Percentiles rank a stretch among this genome's conserved stretches.
phyloP scores from a whole-genome alignment of 1,140 invertebrate genomes.

The Drosophila yakuba region DNA sequence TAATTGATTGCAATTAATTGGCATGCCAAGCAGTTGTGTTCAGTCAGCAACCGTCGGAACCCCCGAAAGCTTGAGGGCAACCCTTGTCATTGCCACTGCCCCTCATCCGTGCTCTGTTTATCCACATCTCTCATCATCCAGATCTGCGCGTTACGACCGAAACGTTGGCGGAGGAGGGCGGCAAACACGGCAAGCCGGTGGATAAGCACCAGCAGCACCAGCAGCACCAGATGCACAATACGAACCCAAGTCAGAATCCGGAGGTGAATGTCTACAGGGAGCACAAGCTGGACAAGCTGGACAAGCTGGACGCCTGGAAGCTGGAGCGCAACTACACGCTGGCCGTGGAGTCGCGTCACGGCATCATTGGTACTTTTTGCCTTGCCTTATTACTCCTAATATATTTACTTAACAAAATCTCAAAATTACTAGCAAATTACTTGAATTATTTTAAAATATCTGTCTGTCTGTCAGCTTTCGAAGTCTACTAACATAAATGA shows the following conservation, averaged over 20 bases:
- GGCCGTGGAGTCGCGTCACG: conserved; percentile 76
- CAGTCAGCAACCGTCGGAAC: neutral
- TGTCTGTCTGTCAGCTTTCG: neutral
- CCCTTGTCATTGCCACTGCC: conserved; percentile 16
- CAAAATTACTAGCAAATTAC: neutral
- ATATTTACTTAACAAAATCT: neutral
- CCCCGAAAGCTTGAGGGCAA: neutral
- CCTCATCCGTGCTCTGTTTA: neutral
- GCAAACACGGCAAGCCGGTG: conserved; percentile 22
- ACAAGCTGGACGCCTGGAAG: conserved; percentile 67
- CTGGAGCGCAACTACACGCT: conserved; percentile 78
- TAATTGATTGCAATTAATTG: conserved; percentile 81
- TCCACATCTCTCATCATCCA: conserved; percentile 18
- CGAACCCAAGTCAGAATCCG: conserved; percentile 12
- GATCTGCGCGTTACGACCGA: conserved; percentile 81
- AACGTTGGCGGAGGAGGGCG: conserved; percentile 40
- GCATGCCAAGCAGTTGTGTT: conserved; percentile 25
- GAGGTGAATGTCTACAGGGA: conserved; percentile 57
- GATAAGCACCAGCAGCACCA: conserved; percentile 37
- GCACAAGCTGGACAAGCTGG: conserved; percentile 51
- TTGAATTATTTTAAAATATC: neutral
- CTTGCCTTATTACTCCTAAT: neutral
- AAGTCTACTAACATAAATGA: neutral
- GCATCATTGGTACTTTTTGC: conserved; percentile 68
- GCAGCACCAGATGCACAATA: conserved; percentile 40